phyloP scores from a whole-genome alignment of 1,140 invertebrate genomes.

The Zaprionus taronus region DNA sequence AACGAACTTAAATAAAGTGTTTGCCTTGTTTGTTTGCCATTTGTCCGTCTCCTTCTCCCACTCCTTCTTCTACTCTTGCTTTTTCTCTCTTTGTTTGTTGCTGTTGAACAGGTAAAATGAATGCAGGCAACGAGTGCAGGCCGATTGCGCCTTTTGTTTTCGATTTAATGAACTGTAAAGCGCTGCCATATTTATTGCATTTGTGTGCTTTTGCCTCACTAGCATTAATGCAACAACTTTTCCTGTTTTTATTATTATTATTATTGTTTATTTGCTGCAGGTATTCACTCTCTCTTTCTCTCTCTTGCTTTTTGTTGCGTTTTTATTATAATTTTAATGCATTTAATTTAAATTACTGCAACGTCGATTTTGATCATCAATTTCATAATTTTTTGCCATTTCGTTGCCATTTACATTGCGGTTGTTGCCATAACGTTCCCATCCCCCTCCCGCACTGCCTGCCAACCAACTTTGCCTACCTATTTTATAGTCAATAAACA shows the following conservation, averaged over 20 bases:
- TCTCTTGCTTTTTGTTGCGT: slow-evolving; percentile 9
- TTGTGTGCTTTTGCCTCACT: slow-evolving; percentile 22
- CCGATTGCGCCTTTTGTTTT: slow-evolving; percentile 71
- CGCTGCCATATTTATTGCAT: slow-evolving; percentile 76
- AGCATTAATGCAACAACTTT: slow-evolving; percentile 36
- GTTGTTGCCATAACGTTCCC: slow-evolving; percentile 24
- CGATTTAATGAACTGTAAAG: slow-evolving; percentile 82
- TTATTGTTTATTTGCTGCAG: slow-evolving; percentile 65
- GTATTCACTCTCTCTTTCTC: background rate
- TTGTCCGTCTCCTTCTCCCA: slow-evolving; percentile 1
- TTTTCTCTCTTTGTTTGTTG: slow-evolving; percentile 13
- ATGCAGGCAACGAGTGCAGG: slow-evolving; percentile 54
- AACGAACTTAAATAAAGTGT: slow-evolving; percentile 75
- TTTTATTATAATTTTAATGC: slow-evolving; percentile 68
- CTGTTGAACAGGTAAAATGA: slow-evolving; percentile 60
- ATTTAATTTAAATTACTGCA: slow-evolving; percentile 77
- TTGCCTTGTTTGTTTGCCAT: slow-evolving; percentile 38
- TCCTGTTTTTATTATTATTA: slow-evolving; percentile 50
- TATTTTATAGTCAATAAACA: slow-evolving; percentile 76
- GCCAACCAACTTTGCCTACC: slow-evolving; percentile 16
- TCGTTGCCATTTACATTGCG: slow-evolving; percentile 50
- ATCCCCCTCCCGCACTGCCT: background rate
- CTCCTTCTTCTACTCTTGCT: background rate
- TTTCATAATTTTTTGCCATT: slow-evolving; percentile 52
- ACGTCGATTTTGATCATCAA: slow-evolving; percentile 56